Evolutionary conservation across 2,797 vertebrate species (phyloP), one percentile per base, ranked within the genome.

Genomic region (Sebastes oblongus): DNA sequence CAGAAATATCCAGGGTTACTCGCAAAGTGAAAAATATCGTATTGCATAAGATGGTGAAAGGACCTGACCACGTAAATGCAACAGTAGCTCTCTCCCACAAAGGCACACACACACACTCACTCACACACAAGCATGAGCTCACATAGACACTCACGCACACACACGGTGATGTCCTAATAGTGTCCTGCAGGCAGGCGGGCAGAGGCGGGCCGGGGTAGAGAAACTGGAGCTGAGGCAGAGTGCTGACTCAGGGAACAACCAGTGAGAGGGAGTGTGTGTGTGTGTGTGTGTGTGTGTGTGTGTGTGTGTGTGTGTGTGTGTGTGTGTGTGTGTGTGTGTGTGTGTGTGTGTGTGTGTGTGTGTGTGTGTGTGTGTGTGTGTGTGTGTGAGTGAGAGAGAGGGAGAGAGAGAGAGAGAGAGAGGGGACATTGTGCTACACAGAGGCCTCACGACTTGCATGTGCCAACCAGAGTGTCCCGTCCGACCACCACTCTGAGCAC

Each of bases 211-310:
- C 70, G 34, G 89, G 90, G 82, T 75, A 92, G 88, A 83, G 95
- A 95, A 96, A 95, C 94, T 94, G 88, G 93, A 95, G 93, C 92
- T 91, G 92, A 86, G 81, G 87, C 80, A 91, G 92, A 91, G 87
- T 94, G 95, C 95, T 95, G 95, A 95, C 93, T 95, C 93, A 95
- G 93, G 93, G 93, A 92, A 94, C 92, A 93, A 91, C 89, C 85
- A 88, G 91, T 52, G 84, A 85, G 86, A 66, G 66, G 25, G 34
- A 62, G 72, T 24, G 74, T 6, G 58, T 52, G 80, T 60, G 77
- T 72, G 66, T 52, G 80, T 64, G 77, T 5, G 54, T 39, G 81
- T 42, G 78, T 25, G 25, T 25, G 25, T 25, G 25, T 25, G n/a
- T n/a, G n/a, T n/a, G n/a, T n/a, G n/a, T n/a, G n/a, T n/a, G n/a